Evolutionary conservation across 1,140 invertebrate species (phyloP).

Genomic region (Aphaenogaster ashmeadi): DNA sequence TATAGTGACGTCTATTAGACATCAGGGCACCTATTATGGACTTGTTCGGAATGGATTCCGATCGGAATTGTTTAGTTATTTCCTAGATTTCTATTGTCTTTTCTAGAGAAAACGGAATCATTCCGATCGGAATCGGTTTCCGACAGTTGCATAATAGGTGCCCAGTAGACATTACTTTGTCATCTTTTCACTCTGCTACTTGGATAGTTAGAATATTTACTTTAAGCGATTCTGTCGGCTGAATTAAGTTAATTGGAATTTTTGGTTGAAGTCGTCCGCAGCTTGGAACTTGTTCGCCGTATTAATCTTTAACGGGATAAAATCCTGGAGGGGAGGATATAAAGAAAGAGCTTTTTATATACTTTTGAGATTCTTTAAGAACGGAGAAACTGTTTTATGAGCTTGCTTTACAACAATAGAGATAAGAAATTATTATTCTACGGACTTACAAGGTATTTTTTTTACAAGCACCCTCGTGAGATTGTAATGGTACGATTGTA

Average conservation of each 20-base stretch:
- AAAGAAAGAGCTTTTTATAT: background rate
- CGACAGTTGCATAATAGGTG: too few relatives aligned
- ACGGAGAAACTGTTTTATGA: background rate
- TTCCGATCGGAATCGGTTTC: too few relatives aligned
- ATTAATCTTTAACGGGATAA: background rate
- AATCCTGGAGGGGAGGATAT: background rate
- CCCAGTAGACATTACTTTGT: too few relatives aligned
- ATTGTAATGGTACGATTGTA: slow-evolving; percentile 16
- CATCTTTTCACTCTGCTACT: too few relatives aligned
- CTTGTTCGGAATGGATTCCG: too few relatives aligned
- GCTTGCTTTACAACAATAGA: slow-evolving; percentile 10
- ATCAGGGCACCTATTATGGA: too few relatives aligned
- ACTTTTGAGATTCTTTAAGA: background rate
- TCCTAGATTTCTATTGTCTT: too few relatives aligned
- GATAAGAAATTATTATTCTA: slow-evolving; percentile 16
- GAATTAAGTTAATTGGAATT: background rate
- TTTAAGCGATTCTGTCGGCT: background rate
- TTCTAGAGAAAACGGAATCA: too few relatives aligned
- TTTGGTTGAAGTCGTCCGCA: background rate
- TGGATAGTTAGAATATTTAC: background rate
- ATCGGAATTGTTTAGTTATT: too few relatives aligned
- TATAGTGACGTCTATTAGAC: too few relatives aligned
- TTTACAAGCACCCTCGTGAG: slow-evolving; percentile 31
- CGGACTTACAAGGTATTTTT: slow-evolving; percentile 9
- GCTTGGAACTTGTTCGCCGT: background rate